Base-by-base conservation (phyloP, 2,113 vertebrate genomes). In the Zosterops lateralis region DNA sequence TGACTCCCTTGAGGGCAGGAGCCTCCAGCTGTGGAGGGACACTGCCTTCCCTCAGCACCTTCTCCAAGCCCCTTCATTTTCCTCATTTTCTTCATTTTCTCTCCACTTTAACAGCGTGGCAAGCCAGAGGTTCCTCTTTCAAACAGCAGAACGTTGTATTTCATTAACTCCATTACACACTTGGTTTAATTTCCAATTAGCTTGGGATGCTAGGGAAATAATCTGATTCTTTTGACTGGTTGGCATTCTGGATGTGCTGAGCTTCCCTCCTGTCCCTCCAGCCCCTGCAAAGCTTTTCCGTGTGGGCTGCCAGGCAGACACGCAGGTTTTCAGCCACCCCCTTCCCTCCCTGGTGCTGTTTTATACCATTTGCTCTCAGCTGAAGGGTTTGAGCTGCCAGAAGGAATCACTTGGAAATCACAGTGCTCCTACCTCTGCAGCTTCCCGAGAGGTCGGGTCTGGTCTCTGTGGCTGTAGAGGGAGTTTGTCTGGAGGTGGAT, bases 131-230 rank as follows among this genome's bases (percentile, higher is more conserved):
- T 95, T 95, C 81, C 91, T 86, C 13, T 78, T 90, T 90, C 79
- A 94, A 95, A 90, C 58, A 85, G 80, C 84, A 94, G 93, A 92
- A 78, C 34, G 4, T 67, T 96, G 95, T 93, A 92, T 94, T 95
- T 97, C 86, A 92, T 97, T 97, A 96, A 82, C 75, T 95, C 40
- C 67, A 67, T 97, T 96, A 95, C 91, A 95, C 86, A 95, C 91
- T 96, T 93, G 86, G 95, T 96, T 98, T 97, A 82, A 96, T 98
- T 97, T 97, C 91, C 90, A 96, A 71, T 97, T 97, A 96, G 94
- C 90, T 24, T 94, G 54, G 86, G 73, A 91, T 95, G 91, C 79
- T 84, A 64, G 90, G 72, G 79, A 54, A 96, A 90, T 71, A 91
- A 95, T 96, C 96, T 67, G 67, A 86, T 96, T 94, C 83, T 87